Conservation (phyloP, 2,797 vertebrate genomes). For the Sebastes itinus region DNA sequence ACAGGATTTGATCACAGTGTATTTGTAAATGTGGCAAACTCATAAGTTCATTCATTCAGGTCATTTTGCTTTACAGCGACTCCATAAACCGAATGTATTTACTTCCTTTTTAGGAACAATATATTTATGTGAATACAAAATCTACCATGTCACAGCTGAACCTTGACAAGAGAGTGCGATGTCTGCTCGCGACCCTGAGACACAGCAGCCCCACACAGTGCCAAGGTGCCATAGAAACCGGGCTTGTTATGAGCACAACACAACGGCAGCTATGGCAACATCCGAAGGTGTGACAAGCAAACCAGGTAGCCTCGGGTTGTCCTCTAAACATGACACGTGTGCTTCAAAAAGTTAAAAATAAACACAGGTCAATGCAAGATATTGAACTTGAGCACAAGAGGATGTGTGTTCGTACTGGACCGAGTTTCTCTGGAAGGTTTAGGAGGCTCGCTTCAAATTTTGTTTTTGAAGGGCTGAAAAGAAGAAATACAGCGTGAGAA, state of each 20-base stretch:
- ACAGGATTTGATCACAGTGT: background rate
- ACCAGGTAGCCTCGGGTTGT: slow-evolving; percentile 58
- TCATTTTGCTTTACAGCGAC: slow-evolving; percentile 5
- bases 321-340: slow-evolving; percentile 66
- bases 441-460: slow-evolving; percentile 58
- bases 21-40: background rate
- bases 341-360: slow-evolving; percentile 64
- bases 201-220: slow-evolving; percentile 18
- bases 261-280: slow-evolving; percentile 73
- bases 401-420: slow-evolving; percentile 50
- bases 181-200: slow-evolving; percentile 65
- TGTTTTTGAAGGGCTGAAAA: slow-evolving; percentile 71
- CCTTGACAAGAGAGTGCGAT: slow-evolving; percentile 70
- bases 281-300: slow-evolving; percentile 61
- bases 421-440: slow-evolving; percentile 21
- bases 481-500: slow-evolving; percentile 61
- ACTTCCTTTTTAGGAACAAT: background rate
- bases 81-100: background rate
- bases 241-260: slow-evolving; percentile 80
- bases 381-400: slow-evolving; percentile 52
- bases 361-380: slow-evolving; percentile 51
- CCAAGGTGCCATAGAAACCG: slow-evolving; percentile 59
- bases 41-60: background rate
- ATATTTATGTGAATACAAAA: slow-evolving; percentile 62
- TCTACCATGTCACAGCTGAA: slow-evolving; percentile 53